Evolutionary conservation across 2,797 vertebrate genomes (phyloP).

Genomic region (Sebastes iracundus): DNA sequence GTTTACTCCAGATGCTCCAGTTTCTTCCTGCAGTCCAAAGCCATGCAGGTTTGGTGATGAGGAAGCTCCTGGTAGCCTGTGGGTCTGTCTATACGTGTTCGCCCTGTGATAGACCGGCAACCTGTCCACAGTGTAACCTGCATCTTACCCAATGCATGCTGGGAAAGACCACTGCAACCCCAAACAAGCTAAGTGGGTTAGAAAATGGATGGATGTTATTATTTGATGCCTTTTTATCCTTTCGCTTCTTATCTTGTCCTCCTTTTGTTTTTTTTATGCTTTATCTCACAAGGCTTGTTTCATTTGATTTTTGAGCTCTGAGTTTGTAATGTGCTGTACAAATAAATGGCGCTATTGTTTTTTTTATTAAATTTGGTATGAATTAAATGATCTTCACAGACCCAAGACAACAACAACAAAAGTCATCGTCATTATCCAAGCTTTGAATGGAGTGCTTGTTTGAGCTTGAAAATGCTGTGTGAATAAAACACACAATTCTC

Average conservation of each 20-base stretch:
- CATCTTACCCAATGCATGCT: not conserved
- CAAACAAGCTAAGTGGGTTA: not conserved
- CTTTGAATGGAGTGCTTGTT: constrained; percentile 7
- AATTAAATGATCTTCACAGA: constrained; percentile 8
- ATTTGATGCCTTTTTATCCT: not conserved
- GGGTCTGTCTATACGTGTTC: not conserved
- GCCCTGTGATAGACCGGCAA: not conserved
- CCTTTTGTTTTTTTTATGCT: not conserved
- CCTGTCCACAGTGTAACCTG: not conserved
- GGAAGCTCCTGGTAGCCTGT: not conserved
- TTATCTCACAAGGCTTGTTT: not conserved
- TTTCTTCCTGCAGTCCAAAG: not conserved
- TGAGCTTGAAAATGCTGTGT: not conserved
- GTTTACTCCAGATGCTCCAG: not conserved
- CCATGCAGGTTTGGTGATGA: not conserved
- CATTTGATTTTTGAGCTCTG: constrained; percentile 1
- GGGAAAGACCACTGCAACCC: not conserved
- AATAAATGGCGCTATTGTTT: not conserved
- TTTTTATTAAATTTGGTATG: not conserved
- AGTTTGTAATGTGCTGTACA: not conserved
- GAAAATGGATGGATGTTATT: not conserved
- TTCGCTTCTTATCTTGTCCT: not conserved
- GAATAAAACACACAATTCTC: constrained; percentile 15
- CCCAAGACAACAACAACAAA: not conserved
- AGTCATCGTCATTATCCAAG: not conserved